Conservation (phyloP, 2,797 vertebrate species). For the Bovichtus diacanthus region DNA sequence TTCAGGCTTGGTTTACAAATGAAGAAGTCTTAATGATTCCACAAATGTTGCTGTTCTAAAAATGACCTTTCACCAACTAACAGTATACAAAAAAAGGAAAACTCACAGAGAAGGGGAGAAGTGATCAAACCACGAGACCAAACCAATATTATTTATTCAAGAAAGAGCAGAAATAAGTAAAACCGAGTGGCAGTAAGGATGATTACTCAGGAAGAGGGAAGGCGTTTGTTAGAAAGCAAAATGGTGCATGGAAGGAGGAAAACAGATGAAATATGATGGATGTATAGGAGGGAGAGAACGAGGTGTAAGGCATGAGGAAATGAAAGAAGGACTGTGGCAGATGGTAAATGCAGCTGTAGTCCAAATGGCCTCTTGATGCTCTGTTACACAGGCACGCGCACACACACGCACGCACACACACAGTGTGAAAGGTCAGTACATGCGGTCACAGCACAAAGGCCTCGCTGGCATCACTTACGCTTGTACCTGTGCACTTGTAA, state of each 20-base stretch:
- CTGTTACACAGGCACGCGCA: slow-evolving; percentile 19
- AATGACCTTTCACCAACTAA: not conserved
- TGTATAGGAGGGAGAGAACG: not conserved
- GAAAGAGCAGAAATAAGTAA: not conserved
- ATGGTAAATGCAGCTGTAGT: slow-evolving; percentile 39
- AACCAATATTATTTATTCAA: slow-evolving; percentile 29
- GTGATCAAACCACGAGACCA: slow-evolving; percentile 3
- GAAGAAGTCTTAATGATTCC: not conserved
- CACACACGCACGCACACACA: slow-evolving; percentile 11
- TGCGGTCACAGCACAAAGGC: slow-evolving; percentile 15
- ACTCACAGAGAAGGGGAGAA: slow-evolving; percentile 3
- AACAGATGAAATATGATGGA: slow-evolving; percentile 13
- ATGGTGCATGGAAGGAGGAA: not conserved
- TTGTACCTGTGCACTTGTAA: not conserved
- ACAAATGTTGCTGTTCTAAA: not conserved
- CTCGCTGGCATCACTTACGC: not conserved
- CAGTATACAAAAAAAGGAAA: not conserved
- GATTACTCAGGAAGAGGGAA: not conserved
- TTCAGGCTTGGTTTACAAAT: not conserved
- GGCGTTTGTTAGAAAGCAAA: slow-evolving; percentile 1
- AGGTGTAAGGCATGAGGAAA: slow-evolving; percentile 13
- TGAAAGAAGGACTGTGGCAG: slow-evolving; percentile 20
- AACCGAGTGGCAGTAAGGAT: not conserved
- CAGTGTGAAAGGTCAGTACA: slow-evolving; percentile 15
- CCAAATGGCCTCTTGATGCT: slow-evolving; percentile 32